Conservation (phyloP, 2,113 vertebrate genomes). For the Felis catus region F.catus_Fca126_mat1.0 CM031416.1:87645501-87646000, state of each 20-base stretch:
- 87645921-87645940: not conserved
- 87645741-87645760: not conserved
- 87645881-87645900: not conserved
- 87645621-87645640: not conserved
- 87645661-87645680: not conserved
- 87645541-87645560: not conserved
- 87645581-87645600: not conserved
- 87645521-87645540: slow-evolving; percentile 18
- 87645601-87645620: not conserved
- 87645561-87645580: not conserved
- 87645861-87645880: not conserved
- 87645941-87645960: not conserved
- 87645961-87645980: not conserved
- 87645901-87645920: not conserved
- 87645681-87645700: not conserved
- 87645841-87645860: not conserved
- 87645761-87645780: not conserved
- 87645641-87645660: not conserved
- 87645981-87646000: not conserved
- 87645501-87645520: not conserved
- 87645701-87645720: slow-evolving; percentile 11
- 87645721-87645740: not conserved
- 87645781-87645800: not conserved
- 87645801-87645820: not conserved
- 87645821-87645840: not conserved